A percentile compares a stretch with the other conserved stretches of the same genome.
phyloP scores from a whole-genome alignment of 2,113 vertebrate genomes.

The Phyllostomus hastatus region DNA sequence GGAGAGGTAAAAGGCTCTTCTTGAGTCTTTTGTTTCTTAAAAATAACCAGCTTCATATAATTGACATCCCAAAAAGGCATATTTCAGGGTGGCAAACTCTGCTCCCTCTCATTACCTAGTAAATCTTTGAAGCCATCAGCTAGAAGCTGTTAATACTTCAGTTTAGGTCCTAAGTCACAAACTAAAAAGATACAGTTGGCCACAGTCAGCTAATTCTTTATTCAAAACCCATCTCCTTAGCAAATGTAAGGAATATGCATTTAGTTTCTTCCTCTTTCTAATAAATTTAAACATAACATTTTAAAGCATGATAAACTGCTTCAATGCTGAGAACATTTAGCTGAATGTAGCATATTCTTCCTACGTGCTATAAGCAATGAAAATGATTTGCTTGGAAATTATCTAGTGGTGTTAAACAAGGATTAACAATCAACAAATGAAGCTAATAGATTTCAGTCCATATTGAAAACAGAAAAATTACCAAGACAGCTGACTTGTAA shows the following conservation, averaged over 20 bases:
- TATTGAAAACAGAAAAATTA: conserved; percentile 16
- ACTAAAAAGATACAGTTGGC: not conserved
- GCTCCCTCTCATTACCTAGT: not conserved
- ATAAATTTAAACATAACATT: not conserved
- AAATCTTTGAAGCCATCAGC: not conserved
- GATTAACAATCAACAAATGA: not conserved
- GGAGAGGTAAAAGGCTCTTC: not conserved
- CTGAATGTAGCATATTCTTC: not conserved
- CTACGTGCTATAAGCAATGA: not conserved
- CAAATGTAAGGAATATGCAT: conserved; percentile 5
- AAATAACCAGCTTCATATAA: not conserved
- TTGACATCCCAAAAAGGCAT: not conserved
- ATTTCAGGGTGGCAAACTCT: not conserved
- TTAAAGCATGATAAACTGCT: not conserved
- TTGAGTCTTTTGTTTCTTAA: not conserved
- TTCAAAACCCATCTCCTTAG: not conserved
- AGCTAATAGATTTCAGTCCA: not conserved
- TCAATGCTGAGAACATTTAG: not conserved
- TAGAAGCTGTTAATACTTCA: not conserved
- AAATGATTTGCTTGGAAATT: not conserved
- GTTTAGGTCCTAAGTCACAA: conserved; percentile 12
- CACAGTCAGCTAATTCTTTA: not conserved
- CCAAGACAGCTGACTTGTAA: not conserved
- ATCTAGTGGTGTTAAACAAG: not conserved
- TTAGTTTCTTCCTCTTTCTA: not conserved